phyloP scores from a whole-genome alignment of 2,888 invertebrate genomes.

The Fragum fragum region DNA sequence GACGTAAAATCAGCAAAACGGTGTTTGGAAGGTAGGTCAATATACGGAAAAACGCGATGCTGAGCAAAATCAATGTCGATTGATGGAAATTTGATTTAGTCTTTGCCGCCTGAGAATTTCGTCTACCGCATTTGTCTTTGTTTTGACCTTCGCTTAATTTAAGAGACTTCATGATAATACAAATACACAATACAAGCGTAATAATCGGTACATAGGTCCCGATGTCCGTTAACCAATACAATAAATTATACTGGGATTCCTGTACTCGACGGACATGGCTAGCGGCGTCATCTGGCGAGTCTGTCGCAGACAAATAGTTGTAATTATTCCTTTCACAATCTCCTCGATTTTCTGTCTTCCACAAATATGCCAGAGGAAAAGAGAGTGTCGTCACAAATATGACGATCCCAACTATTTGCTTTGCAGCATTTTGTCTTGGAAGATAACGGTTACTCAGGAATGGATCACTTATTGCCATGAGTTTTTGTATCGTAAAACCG shows the following conservation, averaged over 20 bases:
- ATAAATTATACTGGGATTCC: conserved; percentile 14
- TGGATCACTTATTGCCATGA: conserved; percentile 81
- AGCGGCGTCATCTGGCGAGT: background rate
- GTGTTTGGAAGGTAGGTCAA: conserved; percentile 82
- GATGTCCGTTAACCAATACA: conserved; percentile 20
- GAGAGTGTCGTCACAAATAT: conserved; percentile 73
- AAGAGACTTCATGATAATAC: conserved; percentile 48
- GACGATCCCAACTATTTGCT: conserved; percentile 77
- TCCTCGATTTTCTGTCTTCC: conserved; percentile 73
- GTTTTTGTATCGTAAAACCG: conserved; percentile 84
- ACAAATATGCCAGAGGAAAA: conserved; percentile 83
- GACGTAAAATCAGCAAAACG: conserved; percentile 76
- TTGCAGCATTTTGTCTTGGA: conserved; percentile 77
- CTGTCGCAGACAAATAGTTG: background rate
- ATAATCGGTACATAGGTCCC: conserved; percentile 15
- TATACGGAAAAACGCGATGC: conserved; percentile 82
- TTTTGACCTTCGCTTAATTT: background rate
- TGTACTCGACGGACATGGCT: background rate
- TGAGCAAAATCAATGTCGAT: conserved; percentile 20
- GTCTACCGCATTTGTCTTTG: conserved; percentile 1
- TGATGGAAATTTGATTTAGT: conserved; percentile 4
- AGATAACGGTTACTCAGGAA: conserved; percentile 82
- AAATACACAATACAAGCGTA: conserved; percentile 56
- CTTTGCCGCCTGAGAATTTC: conserved; percentile 13
- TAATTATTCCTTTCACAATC: conserved; percentile 52